Evolutionary conservation across 2,888 invertebrate genomes (phyloP).

Genomic region (Pelosia muscerda): DNA sequence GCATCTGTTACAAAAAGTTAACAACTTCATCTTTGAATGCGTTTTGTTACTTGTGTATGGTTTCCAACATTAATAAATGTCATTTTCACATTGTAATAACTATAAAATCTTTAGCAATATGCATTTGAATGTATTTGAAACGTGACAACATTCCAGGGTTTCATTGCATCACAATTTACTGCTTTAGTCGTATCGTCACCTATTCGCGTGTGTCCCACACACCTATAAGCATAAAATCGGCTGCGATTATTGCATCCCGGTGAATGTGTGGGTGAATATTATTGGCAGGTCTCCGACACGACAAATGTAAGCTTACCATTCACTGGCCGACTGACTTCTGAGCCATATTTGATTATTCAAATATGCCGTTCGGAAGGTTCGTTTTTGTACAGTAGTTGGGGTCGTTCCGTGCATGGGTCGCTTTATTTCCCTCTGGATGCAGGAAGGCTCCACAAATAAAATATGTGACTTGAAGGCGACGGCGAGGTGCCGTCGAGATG

Average conservation of each 20-base stretch:
- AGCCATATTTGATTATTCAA: constrained; percentile 44
- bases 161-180: constrained; percentile 68
- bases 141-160: constrained; percentile 64
- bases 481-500: constrained; percentile 83
- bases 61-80: constrained; percentile 45
- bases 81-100: constrained; percentile 51
- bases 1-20: constrained; percentile 22
- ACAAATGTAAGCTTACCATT: constrained; percentile 69
- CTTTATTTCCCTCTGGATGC: constrained; percentile 82
- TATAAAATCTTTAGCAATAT: constrained; percentile 52
- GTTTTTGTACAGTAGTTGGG: constrained; percentile 48
- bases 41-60: constrained; percentile 22
- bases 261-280: constrained; percentile 83
- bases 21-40: constrained; percentile 21
- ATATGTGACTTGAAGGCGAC: constrained; percentile 86
- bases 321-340: constrained; percentile 59
- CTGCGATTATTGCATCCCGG: constrained; percentile 74
- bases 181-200: constrained; percentile 64
- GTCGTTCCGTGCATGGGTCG: constrained; percentile 70
- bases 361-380: constrained; percentile 44
- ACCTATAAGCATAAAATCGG: constrained; percentile 77
- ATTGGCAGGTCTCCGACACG: constrained; percentile 79
- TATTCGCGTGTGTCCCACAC: constrained; percentile 59
- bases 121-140: constrained; percentile 59
- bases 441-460: constrained; percentile 86